phyloP scores from a whole-genome alignment of 2,888 invertebrate species.

The Dichetophora obliterata region DNA sequence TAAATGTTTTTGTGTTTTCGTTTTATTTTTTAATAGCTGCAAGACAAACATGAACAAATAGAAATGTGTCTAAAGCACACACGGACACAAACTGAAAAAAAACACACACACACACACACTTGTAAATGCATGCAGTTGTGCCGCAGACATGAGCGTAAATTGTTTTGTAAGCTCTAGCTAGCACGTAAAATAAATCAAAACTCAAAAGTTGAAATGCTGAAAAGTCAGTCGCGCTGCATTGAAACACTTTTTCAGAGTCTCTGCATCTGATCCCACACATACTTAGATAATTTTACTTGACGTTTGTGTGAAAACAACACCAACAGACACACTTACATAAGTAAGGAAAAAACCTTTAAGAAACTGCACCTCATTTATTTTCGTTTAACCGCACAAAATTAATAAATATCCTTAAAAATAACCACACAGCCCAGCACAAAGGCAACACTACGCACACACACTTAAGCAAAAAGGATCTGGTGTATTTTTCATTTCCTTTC shows the following conservation, averaged over 20 bases:
- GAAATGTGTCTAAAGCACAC: neutral
- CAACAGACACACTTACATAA: no score
- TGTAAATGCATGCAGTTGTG: neutral
- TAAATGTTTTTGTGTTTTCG: neutral
- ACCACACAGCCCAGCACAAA: neutral
- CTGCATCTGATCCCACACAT: neutral
- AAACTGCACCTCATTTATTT: constrained; percentile 5
- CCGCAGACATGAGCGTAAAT: neutral
- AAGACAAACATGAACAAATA: constrained; percentile 14
- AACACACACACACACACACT: neutral
- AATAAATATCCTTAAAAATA: constrained; percentile 13
- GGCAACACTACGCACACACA: neutral
- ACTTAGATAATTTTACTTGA: neutral
- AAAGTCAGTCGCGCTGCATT: constrained; percentile 15
- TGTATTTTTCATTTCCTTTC: neutral
- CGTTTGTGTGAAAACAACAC: neutral
- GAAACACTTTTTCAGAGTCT: neutral
- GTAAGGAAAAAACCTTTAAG: no score
- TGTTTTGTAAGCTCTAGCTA: neutral
- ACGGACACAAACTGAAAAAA: neutral
- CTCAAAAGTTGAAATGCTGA: neutral
- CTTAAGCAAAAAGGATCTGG: neutral
- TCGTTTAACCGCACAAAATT: constrained; percentile 12
- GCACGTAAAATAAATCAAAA: constrained; percentile 13
- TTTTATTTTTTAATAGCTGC: neutral